These are phyloP conservation scores for Agrypnia vestita DNA, from an alignment of 1,140 invertebrate species.

Conservation along the genomic window DNA sequence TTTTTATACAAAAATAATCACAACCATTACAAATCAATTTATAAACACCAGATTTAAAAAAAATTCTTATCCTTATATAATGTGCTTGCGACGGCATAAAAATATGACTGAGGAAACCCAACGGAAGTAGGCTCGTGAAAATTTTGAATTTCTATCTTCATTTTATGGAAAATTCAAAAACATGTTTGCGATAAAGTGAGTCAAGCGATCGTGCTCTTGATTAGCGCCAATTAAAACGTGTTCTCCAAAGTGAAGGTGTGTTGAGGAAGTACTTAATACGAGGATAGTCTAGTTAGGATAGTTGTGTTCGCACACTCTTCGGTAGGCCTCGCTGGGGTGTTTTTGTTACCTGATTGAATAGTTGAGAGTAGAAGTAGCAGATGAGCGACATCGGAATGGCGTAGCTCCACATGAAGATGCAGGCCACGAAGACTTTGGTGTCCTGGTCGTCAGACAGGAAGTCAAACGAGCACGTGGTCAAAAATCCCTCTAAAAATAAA, in stretches of 20 bases:
- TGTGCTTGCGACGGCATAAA: too few species aligned
- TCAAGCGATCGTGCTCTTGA: not conserved
- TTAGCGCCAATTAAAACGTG: not conserved
- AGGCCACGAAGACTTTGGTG: conserved; percentile 79
- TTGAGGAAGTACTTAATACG: too few species aligned
- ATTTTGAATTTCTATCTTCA: too few species aligned
- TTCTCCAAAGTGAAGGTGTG: not conserved
- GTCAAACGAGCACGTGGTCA: conserved; percentile 85
- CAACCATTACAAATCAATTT: too few species aligned
- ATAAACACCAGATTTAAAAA: too few species aligned
- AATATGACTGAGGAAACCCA: too few species aligned
- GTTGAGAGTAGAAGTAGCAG: conserved; percentile 79
- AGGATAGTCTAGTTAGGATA: too few species aligned
- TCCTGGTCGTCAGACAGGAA: conserved; percentile 81
- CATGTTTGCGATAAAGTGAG: not conserved
- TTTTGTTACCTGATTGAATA: conserved; percentile 76
- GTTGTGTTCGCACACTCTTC: too few species aligned
- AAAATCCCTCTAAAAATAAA: conserved; percentile 78
- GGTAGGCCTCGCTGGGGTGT: too few species aligned
- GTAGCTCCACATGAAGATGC: conserved; percentile 82
- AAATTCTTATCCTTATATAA: too few species aligned
- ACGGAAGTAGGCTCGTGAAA: too few species aligned
- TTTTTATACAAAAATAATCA: too few species aligned
- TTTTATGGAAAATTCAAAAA: not conserved
- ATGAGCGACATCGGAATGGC: conserved; percentile 80